These are phyloP conservation scores for Dilophus febrilis DNA, from an alignment of 2,888 invertebrate genomes.

Conservation along the genomic window DNA sequence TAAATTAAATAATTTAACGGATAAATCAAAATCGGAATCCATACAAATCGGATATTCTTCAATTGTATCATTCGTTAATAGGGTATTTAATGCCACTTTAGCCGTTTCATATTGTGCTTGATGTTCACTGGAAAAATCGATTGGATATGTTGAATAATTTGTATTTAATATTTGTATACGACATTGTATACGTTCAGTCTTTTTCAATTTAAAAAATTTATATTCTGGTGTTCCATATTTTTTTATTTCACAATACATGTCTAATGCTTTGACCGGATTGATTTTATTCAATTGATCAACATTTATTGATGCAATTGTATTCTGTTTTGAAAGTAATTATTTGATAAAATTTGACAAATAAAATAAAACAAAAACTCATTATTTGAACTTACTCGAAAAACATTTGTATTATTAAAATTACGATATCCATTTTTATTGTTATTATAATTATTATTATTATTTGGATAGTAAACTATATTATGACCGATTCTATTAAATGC, in stretches of 20 bases:
- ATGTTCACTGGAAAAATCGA: constrained; percentile 18
- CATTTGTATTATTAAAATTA: too few relatives aligned
- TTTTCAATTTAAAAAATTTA: constrained; percentile 16
- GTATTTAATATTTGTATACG: constrained; percentile 17
- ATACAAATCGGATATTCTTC: constrained; percentile 18
- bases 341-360: too few relatives aligned
- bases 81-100: constrained; percentile 20
- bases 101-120: constrained; percentile 22
- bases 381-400: too few relatives aligned
- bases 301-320: too few relatives aligned
- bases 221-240: constrained; percentile 18
- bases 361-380: too few relatives aligned
- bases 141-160: constrained; percentile 24
- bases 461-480: too few relatives aligned
- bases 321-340: too few relatives aligned
- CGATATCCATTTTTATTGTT: too few relatives aligned
- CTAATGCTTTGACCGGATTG: constrained; percentile 17
- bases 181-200: constrained; percentile 16
- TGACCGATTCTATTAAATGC: too few relatives aligned
- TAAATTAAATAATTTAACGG: constrained; percentile 20
- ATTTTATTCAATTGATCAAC: neutral
- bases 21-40: constrained; percentile 20
- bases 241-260: constrained; percentile 19
- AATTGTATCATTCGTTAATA: constrained; percentile 16
- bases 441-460: too few relatives aligned